Conservation (phyloP, 2,113 vertebrate genomes). For the Pleuronectes platessa region DNA sequence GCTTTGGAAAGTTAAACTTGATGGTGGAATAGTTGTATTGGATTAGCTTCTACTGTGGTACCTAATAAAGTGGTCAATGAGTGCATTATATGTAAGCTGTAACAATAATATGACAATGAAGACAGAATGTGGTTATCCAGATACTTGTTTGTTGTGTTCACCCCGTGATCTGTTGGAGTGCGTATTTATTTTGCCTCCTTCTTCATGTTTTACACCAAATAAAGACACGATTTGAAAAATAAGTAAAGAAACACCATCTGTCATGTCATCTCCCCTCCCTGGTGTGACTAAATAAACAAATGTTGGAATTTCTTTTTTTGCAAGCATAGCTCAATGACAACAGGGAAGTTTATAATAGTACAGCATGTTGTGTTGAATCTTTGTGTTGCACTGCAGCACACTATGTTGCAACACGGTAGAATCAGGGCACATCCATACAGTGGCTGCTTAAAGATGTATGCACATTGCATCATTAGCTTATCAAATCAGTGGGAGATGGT, state of each 20-base stretch:
- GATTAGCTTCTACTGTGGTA: too few relatives aligned
- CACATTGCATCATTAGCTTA: slow-evolving; percentile 22
- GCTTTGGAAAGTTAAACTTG: too few relatives aligned
- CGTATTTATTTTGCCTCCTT: neutral
- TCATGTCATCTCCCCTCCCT: neutral
- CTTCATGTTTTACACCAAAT: neutral
- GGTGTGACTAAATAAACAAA: neutral
- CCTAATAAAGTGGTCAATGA: too few relatives aligned
- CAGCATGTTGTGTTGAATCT: neutral
- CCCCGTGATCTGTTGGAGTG: neutral
- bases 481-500: neutral
- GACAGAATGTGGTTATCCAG: neutral
- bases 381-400: neutral
- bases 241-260: neutral
- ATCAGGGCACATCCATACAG: neutral
- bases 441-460: neutral
- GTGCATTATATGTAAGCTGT: too few relatives aligned
- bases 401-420: slow-evolving; percentile 2
- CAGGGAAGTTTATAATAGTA: neutral
- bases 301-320: neutral
- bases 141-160: neutral
- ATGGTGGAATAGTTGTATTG: too few relatives aligned
- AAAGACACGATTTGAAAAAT: neutral
- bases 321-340: neutral
- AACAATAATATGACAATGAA: neutral